Conservation (phyloP, 2,113 vertebrate genomes). For the Talpa occidentalis region DNA sequence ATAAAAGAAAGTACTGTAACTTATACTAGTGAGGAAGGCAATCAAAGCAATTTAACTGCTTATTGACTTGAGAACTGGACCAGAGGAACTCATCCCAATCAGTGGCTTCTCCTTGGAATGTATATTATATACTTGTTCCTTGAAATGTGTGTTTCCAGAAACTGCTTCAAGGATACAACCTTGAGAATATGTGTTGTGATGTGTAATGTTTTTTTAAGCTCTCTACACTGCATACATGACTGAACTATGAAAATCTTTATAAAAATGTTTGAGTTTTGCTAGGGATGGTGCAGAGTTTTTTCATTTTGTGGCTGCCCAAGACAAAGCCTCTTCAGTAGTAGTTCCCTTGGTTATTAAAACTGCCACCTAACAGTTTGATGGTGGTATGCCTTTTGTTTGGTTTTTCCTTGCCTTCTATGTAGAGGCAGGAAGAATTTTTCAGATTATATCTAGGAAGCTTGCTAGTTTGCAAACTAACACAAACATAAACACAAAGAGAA, state of each 20-base stretch:
- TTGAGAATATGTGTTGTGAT: neutral
- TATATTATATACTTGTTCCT: neutral
- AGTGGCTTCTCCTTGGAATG: neutral
- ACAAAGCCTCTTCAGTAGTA: neutral
- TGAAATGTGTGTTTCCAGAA: neutral
- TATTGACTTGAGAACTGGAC: neutral
- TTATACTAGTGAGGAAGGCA: neutral
- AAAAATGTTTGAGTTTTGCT: neutral
- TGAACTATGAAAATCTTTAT: neutral
- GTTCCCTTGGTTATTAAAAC: neutral
- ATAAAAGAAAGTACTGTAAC: neutral
- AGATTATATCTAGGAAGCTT: too few relatives aligned
- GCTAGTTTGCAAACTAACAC: too few relatives aligned
- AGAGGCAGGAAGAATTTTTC: too few relatives aligned
- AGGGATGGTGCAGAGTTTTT: neutral
- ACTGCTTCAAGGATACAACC: neutral
- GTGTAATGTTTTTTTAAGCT: neutral
- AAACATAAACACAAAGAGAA: too few relatives aligned
- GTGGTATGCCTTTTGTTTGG: neutral
- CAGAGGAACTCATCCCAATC: neutral
- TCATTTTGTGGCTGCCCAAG: neutral
- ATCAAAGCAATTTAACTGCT: neutral
- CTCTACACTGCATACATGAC: neutral
- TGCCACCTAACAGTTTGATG: neutral
- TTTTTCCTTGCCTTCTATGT: neutral